These are phyloP conservation scores for Lophotriccus pileatus DNA, from an alignment of 2,797 vertebrate species.

Conservation along the genomic window DNA sequence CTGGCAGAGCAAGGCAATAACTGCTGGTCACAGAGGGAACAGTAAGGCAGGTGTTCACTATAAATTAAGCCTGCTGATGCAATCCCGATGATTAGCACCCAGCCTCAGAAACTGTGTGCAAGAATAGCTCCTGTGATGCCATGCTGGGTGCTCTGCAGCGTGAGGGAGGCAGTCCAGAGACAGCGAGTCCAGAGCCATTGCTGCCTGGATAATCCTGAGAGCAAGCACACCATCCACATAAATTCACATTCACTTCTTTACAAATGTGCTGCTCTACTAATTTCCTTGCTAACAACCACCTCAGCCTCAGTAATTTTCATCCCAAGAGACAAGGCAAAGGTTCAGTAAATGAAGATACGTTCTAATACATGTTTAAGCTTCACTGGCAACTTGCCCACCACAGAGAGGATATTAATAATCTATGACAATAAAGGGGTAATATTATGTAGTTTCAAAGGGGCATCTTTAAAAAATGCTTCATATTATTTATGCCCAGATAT, in stretches of 20 bases:
- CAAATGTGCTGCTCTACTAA: neutral
- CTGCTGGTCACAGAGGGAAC: neutral
- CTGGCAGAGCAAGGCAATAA: neutral
- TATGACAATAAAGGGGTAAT: neutral
- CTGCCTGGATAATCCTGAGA: neutral
- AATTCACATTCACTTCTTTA: neutral
- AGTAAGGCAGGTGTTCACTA: neutral
- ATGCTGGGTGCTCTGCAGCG: accelerated
- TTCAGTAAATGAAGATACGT: neutral
- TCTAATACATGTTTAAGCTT: neutral
- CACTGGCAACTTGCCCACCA: neutral
- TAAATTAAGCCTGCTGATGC: neutral
- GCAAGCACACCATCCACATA: accelerated
- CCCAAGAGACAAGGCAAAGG: neutral
- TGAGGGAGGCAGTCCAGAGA: neutral
- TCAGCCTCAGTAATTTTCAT: neutral
- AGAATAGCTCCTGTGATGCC: neutral
- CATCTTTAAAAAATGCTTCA: slow-evolving; percentile 52
- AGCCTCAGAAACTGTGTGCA: neutral
- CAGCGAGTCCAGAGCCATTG: neutral
- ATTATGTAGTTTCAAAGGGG: slow-evolving; percentile 32
- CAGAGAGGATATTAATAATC: neutral
- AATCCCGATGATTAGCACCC: neutral
- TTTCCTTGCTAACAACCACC: neutral
- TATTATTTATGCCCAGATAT: slow-evolving; percentile 73